A percentile compares a stretch with the other conserved stretches of the same genome.
phyloP scores from a whole-genome alignment of 2,113 vertebrate genomes.

The Prinia subflava region DNA sequence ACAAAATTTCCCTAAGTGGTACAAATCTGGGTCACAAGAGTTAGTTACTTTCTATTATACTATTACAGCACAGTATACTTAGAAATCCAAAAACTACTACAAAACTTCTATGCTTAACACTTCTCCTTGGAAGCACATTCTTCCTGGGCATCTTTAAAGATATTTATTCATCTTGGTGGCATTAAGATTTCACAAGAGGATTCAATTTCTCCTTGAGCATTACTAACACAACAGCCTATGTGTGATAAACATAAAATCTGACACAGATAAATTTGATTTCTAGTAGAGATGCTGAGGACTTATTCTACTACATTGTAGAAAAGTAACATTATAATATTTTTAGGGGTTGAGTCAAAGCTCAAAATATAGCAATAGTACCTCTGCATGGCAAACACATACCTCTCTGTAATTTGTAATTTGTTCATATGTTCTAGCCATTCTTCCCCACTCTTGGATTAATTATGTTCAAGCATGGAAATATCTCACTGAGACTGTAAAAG shows the following conservation, averaged over 20 bases:
- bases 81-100: background rate
- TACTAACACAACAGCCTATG: background rate
- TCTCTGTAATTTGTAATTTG: background rate
- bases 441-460: background rate
- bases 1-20: background rate
- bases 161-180: background rate
- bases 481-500: background rate
- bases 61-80: background rate
- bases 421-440: background rate
- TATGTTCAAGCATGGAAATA: background rate
- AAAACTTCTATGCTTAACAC: background rate
- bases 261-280: background rate
- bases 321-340: background rate
- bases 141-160: background rate
- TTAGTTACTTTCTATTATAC: background rate
- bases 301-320: background rate
- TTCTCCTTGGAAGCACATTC: background rate
- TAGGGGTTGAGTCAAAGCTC: background rate
- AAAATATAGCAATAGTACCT: background rate
- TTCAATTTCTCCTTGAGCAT: background rate
- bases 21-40: background rate
- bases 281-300: background rate
- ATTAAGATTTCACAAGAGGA: background rate
- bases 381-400: background rate
- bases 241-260: background rate